Base-by-base conservation (phyloP, 2,797 vertebrate species). In the Philypnodon macrostomus region DNA sequence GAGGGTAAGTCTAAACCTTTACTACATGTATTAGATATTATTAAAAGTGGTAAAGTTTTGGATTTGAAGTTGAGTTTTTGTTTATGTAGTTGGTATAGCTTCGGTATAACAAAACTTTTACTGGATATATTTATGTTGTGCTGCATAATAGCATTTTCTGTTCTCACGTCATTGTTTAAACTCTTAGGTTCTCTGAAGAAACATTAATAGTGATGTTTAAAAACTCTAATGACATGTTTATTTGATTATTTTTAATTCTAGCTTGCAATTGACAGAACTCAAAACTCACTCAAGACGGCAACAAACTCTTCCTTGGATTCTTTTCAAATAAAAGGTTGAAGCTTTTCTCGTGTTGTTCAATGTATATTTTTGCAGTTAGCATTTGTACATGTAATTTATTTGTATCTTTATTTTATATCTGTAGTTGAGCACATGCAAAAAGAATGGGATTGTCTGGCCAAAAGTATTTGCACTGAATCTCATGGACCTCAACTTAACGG, bases 241-340 rank as follows among this genome's bases (percentile, higher is more conserved):
- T 15, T n/a, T 45, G 8, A 24, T 1, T 41, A 19, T 47, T 17
- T 41, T 7, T 52, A 34, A 41, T 59, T 42, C 33, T 47, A 92
- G 91, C 41, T 82, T 64, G 83, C 84, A 29, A 52, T 90, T 31
- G 75, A 87, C 51, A 86, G 83, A 70, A 80, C 87, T 40, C 66
- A 76, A 40, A 73, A 55, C 53, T 79, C 73, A 0, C 58, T 91
- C 37, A 56, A 58, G 31, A 72, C 81, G 0, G 65, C 78, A 16
- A 72, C 83, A 1, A 83, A 79, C 3, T 33, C 72, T 21, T 86
- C 83, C 44, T 7, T 84, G 49, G 85, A 90, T 34, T 50, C 56
- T 21, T 86, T 90, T 75, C 57, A 89, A 48, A 74, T 73, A 48
- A 83, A 88, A 83, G 85, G 91, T 92, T 50, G 41, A 76, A 65